Base-by-base conservation (phyloP, 2,888 invertebrate genomes). In the Elmis aenea region DNA sequence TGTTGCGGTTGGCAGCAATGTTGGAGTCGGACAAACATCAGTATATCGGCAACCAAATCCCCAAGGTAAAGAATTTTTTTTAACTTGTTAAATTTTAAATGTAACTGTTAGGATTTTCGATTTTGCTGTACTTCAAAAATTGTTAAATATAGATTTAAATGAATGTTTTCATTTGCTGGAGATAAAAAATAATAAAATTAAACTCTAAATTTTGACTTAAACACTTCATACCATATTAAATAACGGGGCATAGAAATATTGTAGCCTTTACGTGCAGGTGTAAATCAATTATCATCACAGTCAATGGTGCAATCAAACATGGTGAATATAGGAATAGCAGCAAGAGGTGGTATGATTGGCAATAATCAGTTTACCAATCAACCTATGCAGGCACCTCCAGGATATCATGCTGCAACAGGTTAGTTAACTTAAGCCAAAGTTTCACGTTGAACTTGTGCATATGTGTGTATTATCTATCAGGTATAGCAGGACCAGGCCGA, bases 381-480 rank as follows among this genome's bases (percentile, higher is more conserved):
- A 15, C 66, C 63, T 33, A 58, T 70, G 39, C 57, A 62, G 28
- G 68, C 66, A 11, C 74, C 73, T 2, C 73, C 73, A 3, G 70
- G 70, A 39, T 74, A 74, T 51, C 72, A 70, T 57, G 58, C 67
- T 5, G 52, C 57, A 37, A 48, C 58, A 49, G 45, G 51, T 51
- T 25, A 24, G 23, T 13, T n/a, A n/a, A n/a, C n/a, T n/a, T n/a
- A n/a, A n/a, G n/a, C n/a, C n/a, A n/a, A n/a, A n/a, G n/a, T n/a
- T n/a, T n/a, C n/a, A 28, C 5, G 9, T 27, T 15, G n/a, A 13
- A 9, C n/a, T 15, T 13, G n/a, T 8, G 26, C 36, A 5, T 12
- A 21, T 2, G 31, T 22, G 32, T 3, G 46, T 47, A 16, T 6
- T n/a, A 11, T 27, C 20, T 26, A 21, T 21, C 31, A 36, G 34